These are phyloP conservation scores for Atta colombica DNA, from an alignment of 1,140 invertebrate species.

Conservation along the genomic window DNA sequence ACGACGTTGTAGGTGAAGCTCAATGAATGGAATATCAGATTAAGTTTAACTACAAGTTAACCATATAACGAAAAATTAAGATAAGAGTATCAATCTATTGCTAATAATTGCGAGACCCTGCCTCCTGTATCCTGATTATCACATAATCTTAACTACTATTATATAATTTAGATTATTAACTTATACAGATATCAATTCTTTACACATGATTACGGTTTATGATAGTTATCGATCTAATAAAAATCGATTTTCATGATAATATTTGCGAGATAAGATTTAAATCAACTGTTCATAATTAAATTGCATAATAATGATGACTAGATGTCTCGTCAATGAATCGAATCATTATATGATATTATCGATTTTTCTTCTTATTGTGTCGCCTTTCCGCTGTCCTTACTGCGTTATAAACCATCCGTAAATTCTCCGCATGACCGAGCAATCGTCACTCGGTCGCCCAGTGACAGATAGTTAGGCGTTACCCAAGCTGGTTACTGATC, in stretches of 20 bases:
- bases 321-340: background rate
- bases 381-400: background rate
- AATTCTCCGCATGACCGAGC: conserved; percentile 67
- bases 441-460: conserved; percentile 39
- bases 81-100: background rate
- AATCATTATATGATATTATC: conserved; percentile 4
- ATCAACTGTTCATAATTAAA: background rate
- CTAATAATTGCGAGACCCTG: background rate
- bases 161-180: background rate
- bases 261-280: conserved; percentile 20
- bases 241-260: background rate
- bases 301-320: background rate
- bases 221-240: background rate
- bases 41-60: too few species aligned
- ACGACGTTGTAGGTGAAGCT: too few species aligned
- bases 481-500: conserved; percentile 79
- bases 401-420: conserved; percentile 50
- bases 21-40: too few species aligned
- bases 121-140: background rate
- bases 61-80: too few species aligned
- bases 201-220: background rate
- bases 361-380: conserved; percentile 24
- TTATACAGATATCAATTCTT: background rate
- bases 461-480: conserved; percentile 77
- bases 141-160: background rate